These are phyloP conservation scores for Ceratina australensis DNA, from an alignment of 1,140 invertebrate species.

Conservation along the genomic window DNA sequence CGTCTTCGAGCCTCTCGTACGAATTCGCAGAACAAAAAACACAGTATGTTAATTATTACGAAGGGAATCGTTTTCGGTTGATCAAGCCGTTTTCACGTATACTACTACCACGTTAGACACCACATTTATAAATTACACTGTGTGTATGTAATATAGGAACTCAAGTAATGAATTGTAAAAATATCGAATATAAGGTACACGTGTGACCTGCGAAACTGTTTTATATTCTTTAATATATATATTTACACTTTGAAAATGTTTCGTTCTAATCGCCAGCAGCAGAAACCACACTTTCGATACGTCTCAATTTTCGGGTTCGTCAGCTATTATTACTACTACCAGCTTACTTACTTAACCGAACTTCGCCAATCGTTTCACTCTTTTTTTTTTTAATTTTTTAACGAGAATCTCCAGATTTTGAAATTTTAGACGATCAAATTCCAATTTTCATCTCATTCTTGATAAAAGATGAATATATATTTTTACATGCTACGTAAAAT, in stretches of 20 bases:
- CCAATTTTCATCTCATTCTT: neutral
- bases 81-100: constrained; percentile 60
- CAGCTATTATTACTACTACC: too few relatives aligned
- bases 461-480: neutral
- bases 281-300: constrained; percentile 19
- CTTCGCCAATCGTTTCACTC: too few relatives aligned
- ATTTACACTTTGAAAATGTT: constrained; percentile 56
- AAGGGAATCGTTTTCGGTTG: constrained; percentile 53
- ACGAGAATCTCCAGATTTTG: constrained; percentile 19
- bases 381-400: too few relatives aligned
- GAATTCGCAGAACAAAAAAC: constrained; percentile 57
- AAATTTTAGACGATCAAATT: neutral
- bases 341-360: too few relatives aligned
- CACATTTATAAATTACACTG: constrained; percentile 61
- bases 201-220: constrained; percentile 44
- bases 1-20: constrained; percentile 27
- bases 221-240: constrained; percentile 58
- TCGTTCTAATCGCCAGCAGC: constrained; percentile 36
- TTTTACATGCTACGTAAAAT: neutral
- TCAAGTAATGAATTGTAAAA: constrained; percentile 57
- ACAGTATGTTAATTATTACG: constrained; percentile 40
- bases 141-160: constrained; percentile 57
- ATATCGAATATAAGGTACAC: constrained; percentile 53
- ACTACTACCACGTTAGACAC: too few relatives aligned
- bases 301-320: constrained; percentile 16